A percentile compares a stretch with the other conserved stretches of the same genome.
Evolutionary conservation across 1,140 invertebrate genomes (phyloP).

Genomic region (Drosophila varians): DNA sequence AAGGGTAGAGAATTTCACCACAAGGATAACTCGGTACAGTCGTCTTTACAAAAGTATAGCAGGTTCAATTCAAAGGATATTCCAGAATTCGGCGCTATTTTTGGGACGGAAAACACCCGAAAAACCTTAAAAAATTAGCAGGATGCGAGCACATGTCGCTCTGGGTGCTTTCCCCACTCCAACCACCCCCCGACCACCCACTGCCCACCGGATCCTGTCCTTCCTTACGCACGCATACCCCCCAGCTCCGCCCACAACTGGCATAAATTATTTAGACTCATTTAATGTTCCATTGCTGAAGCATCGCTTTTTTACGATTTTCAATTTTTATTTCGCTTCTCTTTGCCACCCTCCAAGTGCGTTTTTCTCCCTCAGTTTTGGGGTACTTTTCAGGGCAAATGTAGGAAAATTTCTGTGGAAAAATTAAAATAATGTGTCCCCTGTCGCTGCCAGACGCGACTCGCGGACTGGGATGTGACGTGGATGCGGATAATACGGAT

Average conservation of each 20-base stretch:
- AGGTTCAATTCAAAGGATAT: neutral
- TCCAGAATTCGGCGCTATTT: neutral
- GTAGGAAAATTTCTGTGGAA: slow-evolving; percentile 51
- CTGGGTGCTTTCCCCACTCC: slow-evolving; percentile 10
- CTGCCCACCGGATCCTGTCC: neutral
- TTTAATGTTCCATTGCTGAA: slow-evolving; percentile 67
- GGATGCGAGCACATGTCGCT: slow-evolving; percentile 63
- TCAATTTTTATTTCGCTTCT: slow-evolving; percentile 68
- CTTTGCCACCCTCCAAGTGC: slow-evolving; percentile 57
- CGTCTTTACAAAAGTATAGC: too few species aligned
- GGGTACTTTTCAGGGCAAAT: slow-evolving; percentile 60
- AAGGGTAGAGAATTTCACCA: neutral
- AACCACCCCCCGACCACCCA: neutral
- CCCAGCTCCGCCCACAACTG: slow-evolving; percentile 32
- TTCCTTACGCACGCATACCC: slow-evolving; percentile 15
- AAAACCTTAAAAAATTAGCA: slow-evolving; percentile 71
- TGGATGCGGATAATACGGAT: slow-evolving; percentile 1
- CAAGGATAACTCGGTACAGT: neutral
- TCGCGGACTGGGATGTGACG: neutral
- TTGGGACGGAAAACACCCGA: slow-evolving; percentile 36
- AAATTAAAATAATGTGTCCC: slow-evolving; percentile 83
- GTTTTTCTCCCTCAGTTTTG: slow-evolving; percentile 40
- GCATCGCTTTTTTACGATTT: slow-evolving; percentile 68
- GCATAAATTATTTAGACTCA: slow-evolving; percentile 80
- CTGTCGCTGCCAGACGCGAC: slow-evolving; percentile 73